Conservation (phyloP, 2,888 invertebrate species). For the Caenorhabditis imperialis region DNA sequence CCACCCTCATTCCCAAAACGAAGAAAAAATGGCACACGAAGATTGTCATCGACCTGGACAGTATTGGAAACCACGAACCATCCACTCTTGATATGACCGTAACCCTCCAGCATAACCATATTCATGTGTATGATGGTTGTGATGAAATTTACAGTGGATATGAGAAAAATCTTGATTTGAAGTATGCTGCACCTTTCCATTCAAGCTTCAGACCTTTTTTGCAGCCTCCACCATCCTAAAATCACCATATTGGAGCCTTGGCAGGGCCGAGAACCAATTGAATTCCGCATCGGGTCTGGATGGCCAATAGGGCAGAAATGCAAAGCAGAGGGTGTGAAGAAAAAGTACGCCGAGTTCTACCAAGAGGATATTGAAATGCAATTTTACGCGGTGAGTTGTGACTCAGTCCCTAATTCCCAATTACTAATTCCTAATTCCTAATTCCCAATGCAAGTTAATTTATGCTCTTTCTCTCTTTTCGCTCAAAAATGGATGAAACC, state of each 20-base stretch:
- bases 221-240: slow-evolving; percentile 23
- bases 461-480: too few relatives aligned
- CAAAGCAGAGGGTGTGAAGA: slow-evolving; percentile 24
- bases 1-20: neutral
- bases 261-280: slow-evolving; percentile 16
- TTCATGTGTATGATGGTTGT: slow-evolving; percentile 61
- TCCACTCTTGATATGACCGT: slow-evolving; percentile 51
- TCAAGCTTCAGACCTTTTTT: neutral
- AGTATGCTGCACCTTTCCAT: slow-evolving; percentile 25
- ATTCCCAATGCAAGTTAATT: too few relatives aligned
- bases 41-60: slow-evolving; percentile 28
- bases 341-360: slow-evolving; percentile 29
- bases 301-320: slow-evolving; percentile 55
- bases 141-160: slow-evolving; percentile 54
- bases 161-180: slow-evolving; percentile 41
- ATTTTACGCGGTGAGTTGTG: slow-evolving; percentile 23
- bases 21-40: slow-evolving; percentile 21
- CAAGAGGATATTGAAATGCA: slow-evolving; percentile 33
- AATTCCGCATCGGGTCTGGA: slow-evolving; percentile 50
- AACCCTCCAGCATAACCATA: slow-evolving; percentile 50
- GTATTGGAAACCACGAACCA: slow-evolving; percentile 41
- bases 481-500: too few relatives aligned
- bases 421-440: slow-evolving; percentile 5
- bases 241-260: slow-evolving; percentile 21
- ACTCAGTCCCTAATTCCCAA: slow-evolving; percentile 3